Conservation (phyloP, 2,888 invertebrate species). For the Lamellibrachia columna region DNA sequence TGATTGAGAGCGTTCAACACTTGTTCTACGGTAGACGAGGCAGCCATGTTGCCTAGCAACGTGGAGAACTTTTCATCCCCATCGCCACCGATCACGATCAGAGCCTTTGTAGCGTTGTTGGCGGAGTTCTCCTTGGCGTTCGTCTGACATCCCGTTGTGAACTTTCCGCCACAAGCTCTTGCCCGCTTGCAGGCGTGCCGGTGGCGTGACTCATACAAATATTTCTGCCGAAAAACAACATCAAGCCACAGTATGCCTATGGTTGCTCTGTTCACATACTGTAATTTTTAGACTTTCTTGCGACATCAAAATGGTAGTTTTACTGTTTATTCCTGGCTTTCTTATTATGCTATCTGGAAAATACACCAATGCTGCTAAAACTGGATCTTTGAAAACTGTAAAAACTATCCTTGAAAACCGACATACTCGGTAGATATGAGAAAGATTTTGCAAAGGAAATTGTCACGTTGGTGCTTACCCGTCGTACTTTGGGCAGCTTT, state of each 20-base stretch:
- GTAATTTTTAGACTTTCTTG: too few relatives aligned
- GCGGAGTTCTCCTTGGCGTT: background rate
- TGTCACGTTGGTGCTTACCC: background rate
- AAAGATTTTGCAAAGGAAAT: background rate
- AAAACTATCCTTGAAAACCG: background rate
- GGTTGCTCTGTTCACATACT: too few relatives aligned
- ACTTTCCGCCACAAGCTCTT: slow-evolving; percentile 29
- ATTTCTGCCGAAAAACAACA: slow-evolving; percentile 21
- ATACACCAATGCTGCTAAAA: too few relatives aligned
- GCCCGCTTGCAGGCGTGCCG: slow-evolving; percentile 24
- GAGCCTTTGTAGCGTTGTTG: background rate
- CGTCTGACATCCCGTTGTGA: slow-evolving; percentile 14
- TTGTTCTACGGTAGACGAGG: background rate
- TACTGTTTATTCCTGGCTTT: too few relatives aligned
- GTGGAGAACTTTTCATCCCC: background rate
- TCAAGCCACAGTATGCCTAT: background rate
- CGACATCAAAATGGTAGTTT: too few relatives aligned
- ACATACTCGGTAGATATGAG: background rate
- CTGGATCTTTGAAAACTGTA: too few relatives aligned
- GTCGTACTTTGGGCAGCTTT: background rate
- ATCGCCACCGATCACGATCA: background rate
- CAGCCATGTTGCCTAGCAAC: slow-evolving; percentile 12
- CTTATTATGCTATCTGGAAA: too few relatives aligned
- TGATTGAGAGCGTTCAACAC: slow-evolving; percentile 5
- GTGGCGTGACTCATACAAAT: slow-evolving; percentile 25